Conservation (phyloP, 2,113 vertebrate species). For the Pseudorasbora parva region DNA sequence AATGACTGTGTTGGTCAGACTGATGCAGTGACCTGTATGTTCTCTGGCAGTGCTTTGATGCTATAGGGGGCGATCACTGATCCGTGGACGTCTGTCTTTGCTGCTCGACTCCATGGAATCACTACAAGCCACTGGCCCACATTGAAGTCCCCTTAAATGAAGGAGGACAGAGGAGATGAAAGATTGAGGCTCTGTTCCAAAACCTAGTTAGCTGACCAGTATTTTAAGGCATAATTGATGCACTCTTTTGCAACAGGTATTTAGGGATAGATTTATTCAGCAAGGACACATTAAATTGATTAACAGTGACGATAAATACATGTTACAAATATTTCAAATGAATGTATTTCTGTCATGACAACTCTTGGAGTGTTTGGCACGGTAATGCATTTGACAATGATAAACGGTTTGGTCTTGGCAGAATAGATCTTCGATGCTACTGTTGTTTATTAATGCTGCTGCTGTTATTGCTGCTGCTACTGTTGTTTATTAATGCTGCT, state of each 20-base stretch:
- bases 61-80: constrained; percentile 52
- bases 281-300: background rate
- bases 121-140: constrained; percentile 59
- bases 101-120: constrained; percentile 44
- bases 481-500: too few species aligned
- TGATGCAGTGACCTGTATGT: constrained; percentile 15
- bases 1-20: background rate
- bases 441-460: too few species aligned
- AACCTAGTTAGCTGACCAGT: background rate
- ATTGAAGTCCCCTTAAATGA: constrained; percentile 51
- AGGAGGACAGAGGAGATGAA: constrained; percentile 59
- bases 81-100: constrained; percentile 58
- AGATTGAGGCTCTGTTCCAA: background rate
- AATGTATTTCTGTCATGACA: background rate
- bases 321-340: background rate
- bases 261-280: background rate
- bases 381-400: too few species aligned
- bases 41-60: constrained; percentile 53
- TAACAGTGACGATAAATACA: background rate
- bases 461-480: too few species aligned
- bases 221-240: too few species aligned
- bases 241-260: too few species aligned
- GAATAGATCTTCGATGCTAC: too few species aligned
- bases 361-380: too few species aligned
- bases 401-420: too few species aligned